Conservation (phyloP, 2,797 vertebrate species). For the Clarias laeviceps region DNA sequence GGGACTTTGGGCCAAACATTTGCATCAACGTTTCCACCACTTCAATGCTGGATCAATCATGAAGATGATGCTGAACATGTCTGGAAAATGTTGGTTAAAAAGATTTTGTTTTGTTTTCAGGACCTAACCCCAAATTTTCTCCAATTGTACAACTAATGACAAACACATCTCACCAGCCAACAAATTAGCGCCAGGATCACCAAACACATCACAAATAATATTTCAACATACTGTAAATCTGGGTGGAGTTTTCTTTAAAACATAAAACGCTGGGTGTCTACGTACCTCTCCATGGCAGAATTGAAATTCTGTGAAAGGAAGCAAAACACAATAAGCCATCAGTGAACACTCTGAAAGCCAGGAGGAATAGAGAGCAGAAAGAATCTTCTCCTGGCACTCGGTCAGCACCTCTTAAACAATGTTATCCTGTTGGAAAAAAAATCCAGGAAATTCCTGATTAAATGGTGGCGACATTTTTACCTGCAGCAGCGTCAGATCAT, state of each 20-base stretch:
- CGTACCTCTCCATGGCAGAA: constrained; percentile 68
- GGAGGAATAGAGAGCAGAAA: not conserved
- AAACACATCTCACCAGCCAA: not conserved
- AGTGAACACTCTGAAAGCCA: not conserved
- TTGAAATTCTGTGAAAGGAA: constrained; percentile 71
- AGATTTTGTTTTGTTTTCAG: not conserved
- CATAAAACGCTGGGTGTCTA: not conserved
- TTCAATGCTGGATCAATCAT: not conserved
- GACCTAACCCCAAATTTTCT: not conserved
- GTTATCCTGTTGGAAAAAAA: not conserved
- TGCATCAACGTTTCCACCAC: not conserved
- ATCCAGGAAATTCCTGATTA: not conserved
- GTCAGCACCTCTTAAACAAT: not conserved
- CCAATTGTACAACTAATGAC: not conserved
- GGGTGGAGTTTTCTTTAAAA: not conserved
- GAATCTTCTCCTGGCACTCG: not conserved
- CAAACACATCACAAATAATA: not conserved
- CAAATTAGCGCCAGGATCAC: not conserved
- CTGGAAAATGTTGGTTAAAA: not conserved
- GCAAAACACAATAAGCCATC: constrained; percentile 8
- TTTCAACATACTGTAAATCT: not conserved
- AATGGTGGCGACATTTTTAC: not conserved
- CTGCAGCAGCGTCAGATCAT: constrained; percentile 25
- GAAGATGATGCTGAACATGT: not conserved
- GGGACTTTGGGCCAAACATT: not conserved